Conservation (phyloP, 2,797 vertebrate genomes). For the Pithecia hirsuta region DNA sequence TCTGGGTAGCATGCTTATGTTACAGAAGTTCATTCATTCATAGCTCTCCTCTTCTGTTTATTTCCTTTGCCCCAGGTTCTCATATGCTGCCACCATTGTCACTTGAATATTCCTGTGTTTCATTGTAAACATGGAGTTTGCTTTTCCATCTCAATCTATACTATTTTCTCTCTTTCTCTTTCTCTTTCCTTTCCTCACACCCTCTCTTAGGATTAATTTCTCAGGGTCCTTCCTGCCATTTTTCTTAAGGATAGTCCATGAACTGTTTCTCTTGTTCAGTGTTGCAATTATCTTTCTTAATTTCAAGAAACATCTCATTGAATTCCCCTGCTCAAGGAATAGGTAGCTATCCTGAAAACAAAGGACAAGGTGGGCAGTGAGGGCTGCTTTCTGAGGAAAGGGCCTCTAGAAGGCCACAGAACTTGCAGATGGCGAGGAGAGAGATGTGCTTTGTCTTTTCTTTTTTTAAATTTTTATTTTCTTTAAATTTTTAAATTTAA, state of each 20-base stretch:
- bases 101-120: background rate
- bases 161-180: background rate
- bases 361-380: background rate
- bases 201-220: background rate
- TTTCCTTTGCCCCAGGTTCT: background rate
- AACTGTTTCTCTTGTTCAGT: background rate
- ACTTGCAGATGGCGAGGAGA: background rate
- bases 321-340: background rate
- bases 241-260: background rate
- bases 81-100: no score
- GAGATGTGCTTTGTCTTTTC: background rate
- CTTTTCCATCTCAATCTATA: background rate
- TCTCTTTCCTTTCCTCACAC: background rate
- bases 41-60: background rate
- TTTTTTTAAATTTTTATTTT: no score
- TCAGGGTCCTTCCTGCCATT: background rate
- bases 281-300: background rate
- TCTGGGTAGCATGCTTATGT: background rate
- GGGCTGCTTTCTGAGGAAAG: background rate
- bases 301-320: background rate
- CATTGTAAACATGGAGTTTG: background rate
- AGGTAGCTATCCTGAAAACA: background rate
- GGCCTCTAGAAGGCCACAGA: background rate
- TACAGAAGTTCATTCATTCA: background rate
- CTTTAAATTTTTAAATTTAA: no score